Conservation (phyloP, 92 coral and sea anemone species). For the Phenganax subtilis region DNA sequence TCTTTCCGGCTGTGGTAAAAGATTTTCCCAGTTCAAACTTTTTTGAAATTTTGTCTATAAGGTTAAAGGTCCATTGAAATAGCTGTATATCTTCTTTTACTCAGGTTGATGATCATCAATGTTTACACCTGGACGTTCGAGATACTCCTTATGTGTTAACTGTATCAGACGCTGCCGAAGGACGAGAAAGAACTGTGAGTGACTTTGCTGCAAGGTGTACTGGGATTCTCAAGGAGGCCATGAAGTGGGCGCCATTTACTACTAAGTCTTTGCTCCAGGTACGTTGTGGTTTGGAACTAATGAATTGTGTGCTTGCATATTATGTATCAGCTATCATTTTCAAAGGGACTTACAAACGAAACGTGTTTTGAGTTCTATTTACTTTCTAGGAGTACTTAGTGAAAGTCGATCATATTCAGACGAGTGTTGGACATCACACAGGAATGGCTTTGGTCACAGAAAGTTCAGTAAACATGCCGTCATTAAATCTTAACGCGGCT, state of each 20-base stretch:
- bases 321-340: background rate
- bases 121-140: constrained; percentile 63
- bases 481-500: constrained; percentile 63
- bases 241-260: constrained; percentile 97
- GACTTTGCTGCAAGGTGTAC: constrained; percentile 97
- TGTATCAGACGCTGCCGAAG: constrained; percentile 89
- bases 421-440: constrained; percentile 66
- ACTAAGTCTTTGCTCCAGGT: constrained; percentile 93
- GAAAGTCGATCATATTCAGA: constrained; percentile 61
- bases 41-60: too few relatives aligned
- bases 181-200: constrained; percentile 89
- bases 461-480: constrained; percentile 67
- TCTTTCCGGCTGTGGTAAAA: too few relatives aligned
- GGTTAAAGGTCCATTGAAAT: background rate
- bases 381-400: constrained; percentile 75
- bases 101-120: constrained; percentile 87
- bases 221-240: constrained; percentile 86
- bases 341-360: too few relatives aligned
- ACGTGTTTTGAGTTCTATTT: background rate
- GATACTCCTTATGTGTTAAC: constrained; percentile 66
- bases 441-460: constrained; percentile 90
- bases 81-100: constrained; percentile 3
- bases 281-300: background rate
- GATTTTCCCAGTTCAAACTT: too few relatives aligned
- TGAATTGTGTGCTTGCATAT: too few relatives aligned